These are phyloP conservation scores for Tragopan temminckii DNA, from an alignment of 2,797 vertebrate genomes.

Conservation along the genomic window DNA sequence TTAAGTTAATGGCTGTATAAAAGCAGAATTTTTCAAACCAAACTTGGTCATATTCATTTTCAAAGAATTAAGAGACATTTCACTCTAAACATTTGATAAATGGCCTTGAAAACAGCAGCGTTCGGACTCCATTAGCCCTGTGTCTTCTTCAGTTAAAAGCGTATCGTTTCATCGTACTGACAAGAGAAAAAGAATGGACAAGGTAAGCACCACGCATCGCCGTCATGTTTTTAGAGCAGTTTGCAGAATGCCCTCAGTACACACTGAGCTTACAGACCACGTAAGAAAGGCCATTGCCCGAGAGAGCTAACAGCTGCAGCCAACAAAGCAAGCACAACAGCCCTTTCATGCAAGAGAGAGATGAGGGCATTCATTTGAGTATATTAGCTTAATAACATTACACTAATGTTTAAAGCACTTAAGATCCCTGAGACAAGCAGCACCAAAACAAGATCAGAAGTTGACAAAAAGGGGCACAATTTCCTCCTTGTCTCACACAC, in stretches of 20 bases:
- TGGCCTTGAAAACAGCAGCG: background rate
- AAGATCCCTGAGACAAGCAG: background rate
- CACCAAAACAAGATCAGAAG: background rate
- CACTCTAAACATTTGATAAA: background rate
- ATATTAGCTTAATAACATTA: background rate
- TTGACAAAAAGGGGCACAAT: accelerated
- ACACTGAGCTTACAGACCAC: conserved; percentile 6
- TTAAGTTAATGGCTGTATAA: background rate
- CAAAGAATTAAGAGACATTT: background rate
- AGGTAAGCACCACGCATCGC: background rate
- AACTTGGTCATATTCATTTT: background rate
- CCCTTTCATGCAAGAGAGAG: background rate
- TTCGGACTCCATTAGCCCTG: background rate
- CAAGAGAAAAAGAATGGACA: background rate
- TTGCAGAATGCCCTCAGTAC: conserved; percentile 24
- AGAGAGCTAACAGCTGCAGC: conserved; percentile 6
- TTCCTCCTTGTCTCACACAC: background rate
- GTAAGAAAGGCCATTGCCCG: conserved; percentile 7
- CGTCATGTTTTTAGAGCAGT: background rate
- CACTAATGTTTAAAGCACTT: background rate
- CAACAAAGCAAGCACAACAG: conserved; percentile 17
- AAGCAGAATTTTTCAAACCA: background rate
- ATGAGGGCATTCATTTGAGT: background rate
- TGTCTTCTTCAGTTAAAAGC: background rate
- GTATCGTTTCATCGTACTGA: background rate